phyloP scores from a whole-genome alignment of 2,888 invertebrate genomes.

The Drosophila mulleri region DNA sequence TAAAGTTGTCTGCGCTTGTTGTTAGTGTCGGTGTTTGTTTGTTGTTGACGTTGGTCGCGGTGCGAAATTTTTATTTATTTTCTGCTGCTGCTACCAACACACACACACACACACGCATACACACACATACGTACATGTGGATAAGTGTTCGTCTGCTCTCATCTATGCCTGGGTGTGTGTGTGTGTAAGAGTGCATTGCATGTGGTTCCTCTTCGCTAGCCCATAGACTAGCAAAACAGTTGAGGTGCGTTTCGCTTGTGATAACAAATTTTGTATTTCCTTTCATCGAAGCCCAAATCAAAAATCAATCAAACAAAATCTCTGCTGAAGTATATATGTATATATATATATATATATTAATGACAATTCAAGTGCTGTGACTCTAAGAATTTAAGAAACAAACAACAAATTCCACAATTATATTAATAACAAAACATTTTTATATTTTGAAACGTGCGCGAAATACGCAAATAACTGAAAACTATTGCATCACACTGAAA shows the following conservation, averaged over 20 bases:
- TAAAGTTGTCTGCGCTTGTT: conserved; percentile 69
- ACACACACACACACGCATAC: conserved; percentile 25
- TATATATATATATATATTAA: conserved; percentile 1
- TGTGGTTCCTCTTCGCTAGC: conserved; percentile 58
- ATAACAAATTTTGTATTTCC: conserved; percentile 54
- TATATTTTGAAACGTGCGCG: conserved; percentile 8
- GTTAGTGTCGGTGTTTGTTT: conserved; percentile 77
- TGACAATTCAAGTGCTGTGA: conserved; percentile 59
- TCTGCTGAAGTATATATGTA: conserved; percentile 35
- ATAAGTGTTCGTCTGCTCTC: conserved; percentile 8
- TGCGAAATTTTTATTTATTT: conserved; percentile 80
- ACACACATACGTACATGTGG: conserved; percentile 6
- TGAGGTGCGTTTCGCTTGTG: conserved; percentile 71
- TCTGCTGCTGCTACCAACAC: conserved; percentile 46
- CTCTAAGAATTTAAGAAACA: conserved; percentile 32
- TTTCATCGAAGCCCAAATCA: conserved; percentile 24
- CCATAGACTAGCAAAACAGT: conserved; percentile 57
- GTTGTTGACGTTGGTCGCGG: conserved; percentile 80
- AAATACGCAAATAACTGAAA: conserved; percentile 8
- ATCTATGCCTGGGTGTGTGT: conserved; percentile 14
- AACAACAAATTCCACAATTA: neutral
- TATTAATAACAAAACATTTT: neutral
- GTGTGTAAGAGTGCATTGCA: conserved; percentile 44
- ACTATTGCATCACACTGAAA: conserved; percentile 1
- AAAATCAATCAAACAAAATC: conserved; percentile 16